Evolutionary conservation across 2,797 vertebrate species (phyloP), one percentile per base, ranked within the genome.

Genomic region (Chrosomus eos): DNA sequence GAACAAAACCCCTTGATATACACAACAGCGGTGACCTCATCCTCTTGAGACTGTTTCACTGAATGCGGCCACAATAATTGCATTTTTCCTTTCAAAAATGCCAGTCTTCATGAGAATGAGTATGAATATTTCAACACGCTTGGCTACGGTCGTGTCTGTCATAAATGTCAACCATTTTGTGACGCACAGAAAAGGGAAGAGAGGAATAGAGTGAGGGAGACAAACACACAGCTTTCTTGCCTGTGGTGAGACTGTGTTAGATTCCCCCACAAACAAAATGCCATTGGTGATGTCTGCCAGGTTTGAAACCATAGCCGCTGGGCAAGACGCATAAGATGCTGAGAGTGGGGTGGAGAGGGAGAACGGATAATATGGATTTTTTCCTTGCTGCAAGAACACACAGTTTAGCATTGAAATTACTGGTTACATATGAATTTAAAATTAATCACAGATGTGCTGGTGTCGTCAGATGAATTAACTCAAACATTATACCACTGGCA

Each of bases 91-190:
- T 80, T 84, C 60, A 67, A 73, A 87, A 89, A 86, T 81, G 77
- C 67, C 83, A 87, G 83, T 77, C 43, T 48, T 75, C 55, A 80
- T 51, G 71, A 40, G 79, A 82, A 68, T 85, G 78, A 48, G 89
- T 82, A 93, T 95, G 92, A 94, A 95, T 95, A 91, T 95, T 94
- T 95, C 90, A 94, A 87, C 88, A 89, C 85, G 81, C 83, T 86
- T 83, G 85, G 89, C 91, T 92, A 92, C 89, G 93, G 92, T 92
- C 90, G 88, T 90, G 88, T 86, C 92, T 92, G 93, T 92, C 92
- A 93, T 92, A 94, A 95, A 95, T 94, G 93, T 94, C 94, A 94
- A 91, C 82, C 80, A 53, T 81, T 88, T 87, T 87, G 83, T 89
- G 87, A 91, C 89, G 91, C 89, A 90, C 91, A 89, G 86, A 86